A percentile compares a stretch with the other conserved stretches of the same genome.
phyloP scores from a whole-genome alignment of 2,888 invertebrate genomes.

The Chydorus sphaericus region DNA sequence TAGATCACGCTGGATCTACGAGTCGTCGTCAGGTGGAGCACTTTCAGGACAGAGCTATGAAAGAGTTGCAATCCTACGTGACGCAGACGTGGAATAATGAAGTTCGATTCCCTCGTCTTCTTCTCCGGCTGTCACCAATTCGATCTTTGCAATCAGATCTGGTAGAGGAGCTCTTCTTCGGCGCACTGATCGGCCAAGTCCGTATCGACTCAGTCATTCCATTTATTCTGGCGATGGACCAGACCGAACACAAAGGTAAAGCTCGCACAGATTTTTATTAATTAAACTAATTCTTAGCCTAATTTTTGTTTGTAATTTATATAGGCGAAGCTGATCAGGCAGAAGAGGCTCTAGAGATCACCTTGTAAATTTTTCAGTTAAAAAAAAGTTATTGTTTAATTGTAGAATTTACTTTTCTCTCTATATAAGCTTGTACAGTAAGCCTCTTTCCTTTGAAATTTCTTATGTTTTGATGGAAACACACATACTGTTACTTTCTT shows the following conservation, averaged over 20 bases:
- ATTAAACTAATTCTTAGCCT: no score
- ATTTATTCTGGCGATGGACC: slow-evolving; percentile 52
- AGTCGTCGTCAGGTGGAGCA: slow-evolving; percentile 37
- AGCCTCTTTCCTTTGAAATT: no score
- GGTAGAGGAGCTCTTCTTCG: slow-evolving; percentile 83
- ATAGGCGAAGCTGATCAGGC: background rate
- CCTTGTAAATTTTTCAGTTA: no score
- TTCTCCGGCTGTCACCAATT: slow-evolving; percentile 47
- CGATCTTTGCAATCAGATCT: slow-evolving; percentile 50
- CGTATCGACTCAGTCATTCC: slow-evolving; percentile 86
- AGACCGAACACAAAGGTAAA: slow-evolving; percentile 25
- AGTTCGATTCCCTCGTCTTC: slow-evolving; percentile 40
- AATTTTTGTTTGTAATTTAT: slow-evolving; percentile 16
- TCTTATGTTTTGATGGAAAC: no score
- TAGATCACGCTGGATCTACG: slow-evolving; percentile 37
- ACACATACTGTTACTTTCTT: no score
- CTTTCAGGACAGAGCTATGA: slow-evolving; percentile 46
- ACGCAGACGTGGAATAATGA: slow-evolving; percentile 32
- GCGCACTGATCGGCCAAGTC: slow-evolving; percentile 77
- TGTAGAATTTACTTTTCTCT: no score
- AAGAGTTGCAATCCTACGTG: slow-evolving; percentile 38
- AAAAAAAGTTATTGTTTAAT: no score
- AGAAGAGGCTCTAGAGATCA: background rate
- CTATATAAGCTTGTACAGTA: no score
- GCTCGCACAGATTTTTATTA: no score